These are phyloP conservation scores for Chinchilla lanigera DNA, from an alignment of 2,113 vertebrate genomes.

Conservation along the genomic window DNA sequence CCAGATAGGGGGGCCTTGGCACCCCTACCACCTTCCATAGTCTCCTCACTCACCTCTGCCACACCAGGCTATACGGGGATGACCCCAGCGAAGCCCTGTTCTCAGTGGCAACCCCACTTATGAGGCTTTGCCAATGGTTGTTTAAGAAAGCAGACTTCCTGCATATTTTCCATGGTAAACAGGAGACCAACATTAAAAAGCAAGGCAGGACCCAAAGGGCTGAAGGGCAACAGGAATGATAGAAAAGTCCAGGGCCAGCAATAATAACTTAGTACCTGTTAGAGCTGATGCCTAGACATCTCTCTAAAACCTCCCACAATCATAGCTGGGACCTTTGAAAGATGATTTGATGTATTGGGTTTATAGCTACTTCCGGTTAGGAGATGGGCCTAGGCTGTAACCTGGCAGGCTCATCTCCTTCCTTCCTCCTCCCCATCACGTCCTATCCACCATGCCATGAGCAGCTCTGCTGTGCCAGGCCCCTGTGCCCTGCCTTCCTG, in stretches of 20 bases:
- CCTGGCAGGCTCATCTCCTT: not conserved
- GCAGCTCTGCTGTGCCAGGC: not conserved
- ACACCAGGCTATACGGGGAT: not conserved
- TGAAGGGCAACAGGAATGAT: not conserved
- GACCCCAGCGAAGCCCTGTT: not conserved
- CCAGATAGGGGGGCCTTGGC: not conserved
- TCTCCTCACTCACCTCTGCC: not conserved
- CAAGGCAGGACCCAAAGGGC: not conserved
- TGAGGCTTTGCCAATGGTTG: not conserved
- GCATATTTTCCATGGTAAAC: not conserved
- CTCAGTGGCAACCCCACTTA: not conserved
- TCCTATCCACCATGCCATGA: not conserved
- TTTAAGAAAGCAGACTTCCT: not conserved
- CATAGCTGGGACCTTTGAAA: not conserved
- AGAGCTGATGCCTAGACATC: not conserved
- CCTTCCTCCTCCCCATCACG: not conserved
- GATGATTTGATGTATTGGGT: not conserved
- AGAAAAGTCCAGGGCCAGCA: not conserved
- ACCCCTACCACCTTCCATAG: no score
- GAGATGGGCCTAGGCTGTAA: not conserved
- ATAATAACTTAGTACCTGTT: not conserved
- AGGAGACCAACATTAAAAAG: not conserved
- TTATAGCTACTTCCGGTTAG: not conserved
- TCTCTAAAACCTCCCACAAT: not conserved
- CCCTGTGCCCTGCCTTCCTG: not conserved